Evolutionary conservation across 2,888 invertebrate genomes (phyloP).

Genomic region (Plagiodera versicolora): DNA sequence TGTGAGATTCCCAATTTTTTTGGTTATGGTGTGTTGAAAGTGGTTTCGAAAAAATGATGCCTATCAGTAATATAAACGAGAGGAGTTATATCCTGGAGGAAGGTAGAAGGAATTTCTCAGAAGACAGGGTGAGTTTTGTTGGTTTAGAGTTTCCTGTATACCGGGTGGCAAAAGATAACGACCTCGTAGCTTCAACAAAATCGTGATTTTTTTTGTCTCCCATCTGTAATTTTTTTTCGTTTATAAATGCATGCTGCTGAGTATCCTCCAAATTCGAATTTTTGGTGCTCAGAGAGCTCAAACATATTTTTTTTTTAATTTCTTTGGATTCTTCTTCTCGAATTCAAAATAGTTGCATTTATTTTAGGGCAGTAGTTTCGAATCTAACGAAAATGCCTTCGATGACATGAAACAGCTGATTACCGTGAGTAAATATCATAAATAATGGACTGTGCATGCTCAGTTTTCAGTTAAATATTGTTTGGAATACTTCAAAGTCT

Average conservation of each 20-base stretch:
- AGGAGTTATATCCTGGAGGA: conserved; percentile 50
- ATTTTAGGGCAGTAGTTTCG: conserved; percentile 63
- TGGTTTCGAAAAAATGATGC: conserved; percentile 25
- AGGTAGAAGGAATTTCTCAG: conserved; percentile 44
- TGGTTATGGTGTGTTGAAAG: neutral
- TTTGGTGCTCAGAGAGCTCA: no score
- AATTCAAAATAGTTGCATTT: neutral
- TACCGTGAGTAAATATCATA: conserved; percentile 55
- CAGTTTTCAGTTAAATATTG: no score
- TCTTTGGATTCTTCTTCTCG: no score
- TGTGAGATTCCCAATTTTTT: neutral
- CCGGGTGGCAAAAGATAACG: neutral
- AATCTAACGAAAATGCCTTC: conserved; percentile 65
- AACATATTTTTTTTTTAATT: no score
- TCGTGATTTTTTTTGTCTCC: no score
- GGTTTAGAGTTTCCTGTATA: neutral
- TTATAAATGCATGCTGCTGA: no score
- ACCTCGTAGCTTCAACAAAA: no score
- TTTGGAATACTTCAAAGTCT: no score
- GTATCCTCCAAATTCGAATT: no score
- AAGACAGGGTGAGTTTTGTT: conserved; percentile 46
- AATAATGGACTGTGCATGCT: no score
- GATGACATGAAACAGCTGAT: conserved; percentile 68
- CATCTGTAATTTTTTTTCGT: no score
- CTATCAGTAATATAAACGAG: conserved; percentile 41